Evolutionary conservation across 2,888 invertebrate genomes (phyloP), one percentile per base, ranked within the genome.

Genomic region (Crioceris asparagi): DNA sequence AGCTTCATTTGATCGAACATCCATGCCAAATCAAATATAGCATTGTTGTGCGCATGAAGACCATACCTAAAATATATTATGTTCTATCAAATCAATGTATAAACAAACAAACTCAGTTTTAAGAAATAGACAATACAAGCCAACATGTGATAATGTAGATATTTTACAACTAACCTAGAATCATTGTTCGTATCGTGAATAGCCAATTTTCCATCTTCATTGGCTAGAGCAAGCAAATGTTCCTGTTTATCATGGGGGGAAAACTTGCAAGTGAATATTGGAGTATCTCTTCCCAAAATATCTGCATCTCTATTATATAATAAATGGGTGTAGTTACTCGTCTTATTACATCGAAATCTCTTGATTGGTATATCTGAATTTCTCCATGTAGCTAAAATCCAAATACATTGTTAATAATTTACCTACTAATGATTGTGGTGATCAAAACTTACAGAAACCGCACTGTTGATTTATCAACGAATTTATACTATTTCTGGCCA

Each of bases 11-110:
- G 72, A 0, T 74, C 71, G 0, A 81, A 80, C 66, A 81, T 78
- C 92, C 92, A 93, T 1, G 83, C 81, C 35, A 92, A 59, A 61
- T 92, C 91, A 59, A 91, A 92, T 19, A 92, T 81, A 0, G 91
- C 91, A 69, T 92, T 91, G 52, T 73, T 75, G 62, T 92, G 92
- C 40, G 70, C 72, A 51, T 66, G 53, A 83, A 85, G 48, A 60
- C 71, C 63, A 62, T 50, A 45, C 41, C 57, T 47, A 17, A 17
- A 45, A 45, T 25, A 8, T 42, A 16, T 34, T 15, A 30, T 39
- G 5, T 6, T 17, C 26, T 3, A 29, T 3, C 17, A 36, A 18
- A 18, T 34, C 5, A 4, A 27, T 16, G 26, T 12, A n/a, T 11
- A 18, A 3, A n/a, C 4, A 8, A 15, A 19, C 5, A 33, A 33